phyloP scores from a whole-genome alignment of 2,888 invertebrate species.

The Steinernema hermaphroditum region DNA sequence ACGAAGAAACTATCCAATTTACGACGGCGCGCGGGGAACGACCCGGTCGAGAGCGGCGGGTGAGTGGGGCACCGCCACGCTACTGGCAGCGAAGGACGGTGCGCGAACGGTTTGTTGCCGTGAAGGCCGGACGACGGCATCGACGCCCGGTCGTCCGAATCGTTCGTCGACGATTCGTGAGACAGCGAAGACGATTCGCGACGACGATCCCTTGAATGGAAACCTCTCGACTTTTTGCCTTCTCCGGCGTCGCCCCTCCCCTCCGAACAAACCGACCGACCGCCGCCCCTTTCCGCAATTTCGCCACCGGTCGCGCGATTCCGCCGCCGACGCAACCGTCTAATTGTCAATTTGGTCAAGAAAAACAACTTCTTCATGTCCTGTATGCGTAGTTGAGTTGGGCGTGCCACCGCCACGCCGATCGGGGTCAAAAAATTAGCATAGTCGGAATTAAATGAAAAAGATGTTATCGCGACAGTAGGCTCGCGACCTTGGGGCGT shows the following conservation, averaged over 20 bases:
- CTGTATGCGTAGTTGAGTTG: background rate
- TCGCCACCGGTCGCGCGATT: slow-evolving; percentile 5
- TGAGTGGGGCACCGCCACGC: background rate
- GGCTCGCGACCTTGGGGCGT: too few relatives aligned
- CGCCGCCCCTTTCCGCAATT: slow-evolving; percentile 31
- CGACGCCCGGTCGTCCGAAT: background rate
- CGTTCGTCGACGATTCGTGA: background rate
- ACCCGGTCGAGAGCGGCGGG: slow-evolving; percentile 8
- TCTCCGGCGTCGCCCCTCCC: background rate
- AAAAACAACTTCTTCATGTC: slow-evolving; percentile 19
- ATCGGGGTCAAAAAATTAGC: slow-evolving; percentile 21
- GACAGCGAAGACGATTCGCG: slow-evolving; percentile 13
- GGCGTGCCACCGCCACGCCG: background rate
- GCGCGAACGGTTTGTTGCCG: slow-evolving; percentile 19
- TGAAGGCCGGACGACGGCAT: slow-evolving; percentile 19
- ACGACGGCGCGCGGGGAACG: slow-evolving; percentile 8
- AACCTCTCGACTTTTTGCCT: slow-evolving; percentile 30
- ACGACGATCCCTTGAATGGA: slow-evolving; percentile 26
- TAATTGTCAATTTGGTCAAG: slow-evolving; percentile 20
- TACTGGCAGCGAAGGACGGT: slow-evolving; percentile 28
- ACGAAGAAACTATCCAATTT: slow-evolving; percentile 3
- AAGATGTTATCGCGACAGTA: background rate
- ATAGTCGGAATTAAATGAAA: slow-evolving; percentile 1
- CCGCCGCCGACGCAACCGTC: slow-evolving; percentile 1
- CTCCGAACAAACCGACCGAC: slow-evolving; percentile 6